Evolutionary conservation across 2,797 vertebrate species (phyloP), one percentile per base, ranked within the genome.

Genomic region (Gephyroberyx darwinii): DNA sequence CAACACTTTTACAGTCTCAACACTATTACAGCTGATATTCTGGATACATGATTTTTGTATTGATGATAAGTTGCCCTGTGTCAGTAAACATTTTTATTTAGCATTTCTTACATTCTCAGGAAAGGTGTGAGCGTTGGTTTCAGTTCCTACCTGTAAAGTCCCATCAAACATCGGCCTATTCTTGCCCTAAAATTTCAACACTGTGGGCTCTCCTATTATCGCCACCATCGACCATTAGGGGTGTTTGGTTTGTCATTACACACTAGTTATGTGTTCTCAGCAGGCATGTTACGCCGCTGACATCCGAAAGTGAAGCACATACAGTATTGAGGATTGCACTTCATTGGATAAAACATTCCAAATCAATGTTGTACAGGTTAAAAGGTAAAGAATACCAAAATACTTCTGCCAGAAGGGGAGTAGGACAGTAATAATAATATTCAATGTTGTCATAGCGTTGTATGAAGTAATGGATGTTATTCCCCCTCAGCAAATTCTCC

Each of bases 301-400:
- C 52, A 56, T 69, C 56, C 74, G 66, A 20, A 83, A 63, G 37
- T 71, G 61, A 89, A 90, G 88, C 88, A 88, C 86, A 90, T 60
- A 52, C 59, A 65, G 64, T 74, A 71, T 82, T 81, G 52, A 76
- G 61, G 75, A 72, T 84, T 64, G 53, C 19, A 51, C 52, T 71
- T 85, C 52, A 82, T 84, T 84, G 80, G 84, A 77, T 71, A 65
- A 86, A 85, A 91, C 88, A 91, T 92, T 92, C 87, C 86, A 84
- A 75, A 84, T 82, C 33, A 50, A 72, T 9, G 14, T 74, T 81
- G 80, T 87, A 77, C 77, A 88, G 69, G 68, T 80, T 57, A 74
- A 84, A 81, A 70, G n/a, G 69, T 60, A 81, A 58, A 69, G 67
- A 77, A 81, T 84, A 84, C 68, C 77, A 82, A 90, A 88, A 84